Conservation (phyloP, 2,888 invertebrate species). For the Conomelus anceps region DNA sequence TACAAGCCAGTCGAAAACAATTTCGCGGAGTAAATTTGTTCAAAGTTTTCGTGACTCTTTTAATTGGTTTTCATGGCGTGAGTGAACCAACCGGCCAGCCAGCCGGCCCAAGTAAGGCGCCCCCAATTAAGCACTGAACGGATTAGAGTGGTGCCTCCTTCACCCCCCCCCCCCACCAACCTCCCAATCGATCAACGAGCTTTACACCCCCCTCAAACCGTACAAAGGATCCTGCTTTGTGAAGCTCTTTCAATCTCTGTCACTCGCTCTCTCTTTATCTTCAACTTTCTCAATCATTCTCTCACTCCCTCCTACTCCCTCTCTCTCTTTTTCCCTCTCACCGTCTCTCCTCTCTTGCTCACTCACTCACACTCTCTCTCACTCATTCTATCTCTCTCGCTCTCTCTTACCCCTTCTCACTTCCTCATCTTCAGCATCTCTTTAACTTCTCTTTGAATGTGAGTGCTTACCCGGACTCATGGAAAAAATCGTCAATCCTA, state of each 20-base stretch:
- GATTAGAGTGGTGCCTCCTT: background rate
- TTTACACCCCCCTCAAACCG: background rate
- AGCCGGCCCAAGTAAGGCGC: background rate
- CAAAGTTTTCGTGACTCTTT: slow-evolving; percentile 12
- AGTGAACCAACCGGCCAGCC: background rate
- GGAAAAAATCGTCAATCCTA: no score
- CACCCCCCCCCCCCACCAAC: background rate
- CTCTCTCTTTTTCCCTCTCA: no score
- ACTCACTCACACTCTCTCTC: no score
- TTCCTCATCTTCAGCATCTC: no score
- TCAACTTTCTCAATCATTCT: no score
- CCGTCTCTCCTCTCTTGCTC: no score
- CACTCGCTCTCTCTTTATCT: no score
- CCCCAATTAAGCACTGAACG: slow-evolving; percentile 7
- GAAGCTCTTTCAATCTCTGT: background rate
- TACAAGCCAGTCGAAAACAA: background rate
- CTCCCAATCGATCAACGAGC: background rate
- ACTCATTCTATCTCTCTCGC: no score
- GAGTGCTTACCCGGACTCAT: no score
- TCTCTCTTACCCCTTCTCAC: no score
- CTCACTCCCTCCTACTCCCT: no score
- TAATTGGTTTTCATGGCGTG: slow-evolving; percentile 14
- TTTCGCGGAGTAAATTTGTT: slow-evolving; percentile 8
- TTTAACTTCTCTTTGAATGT: no score
- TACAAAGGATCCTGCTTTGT: background rate